phyloP scores from a whole-genome alignment of 2,888 invertebrate species.

The Monoplex corrugatus region DNA sequence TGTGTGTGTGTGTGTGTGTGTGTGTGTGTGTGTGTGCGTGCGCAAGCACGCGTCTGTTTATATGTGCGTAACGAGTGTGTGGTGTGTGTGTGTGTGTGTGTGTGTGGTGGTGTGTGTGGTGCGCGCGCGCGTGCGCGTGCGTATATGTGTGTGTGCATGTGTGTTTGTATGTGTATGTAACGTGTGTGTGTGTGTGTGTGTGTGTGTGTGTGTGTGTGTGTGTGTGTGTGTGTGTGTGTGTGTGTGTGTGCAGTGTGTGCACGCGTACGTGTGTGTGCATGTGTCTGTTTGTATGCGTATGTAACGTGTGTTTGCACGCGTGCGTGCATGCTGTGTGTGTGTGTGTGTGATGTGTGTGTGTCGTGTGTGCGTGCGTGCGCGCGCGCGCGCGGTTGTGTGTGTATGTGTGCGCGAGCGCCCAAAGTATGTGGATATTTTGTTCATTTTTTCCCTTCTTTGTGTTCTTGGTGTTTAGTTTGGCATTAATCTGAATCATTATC shows the following conservation, averaged over 20 bases:
- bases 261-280: neutral
- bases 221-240: neutral
- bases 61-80: neutral
- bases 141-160: neutral
- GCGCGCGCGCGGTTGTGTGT: too few relatives aligned
- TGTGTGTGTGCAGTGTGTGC: neutral
- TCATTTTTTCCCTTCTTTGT: too few relatives aligned
- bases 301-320: too few relatives aligned
- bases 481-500: too few relatives aligned
- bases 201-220: neutral
- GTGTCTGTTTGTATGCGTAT: neutral
- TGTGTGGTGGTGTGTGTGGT: neutral
- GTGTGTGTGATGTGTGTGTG: too few relatives aligned
- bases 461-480: too few relatives aligned
- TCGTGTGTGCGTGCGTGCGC: too few relatives aligned
- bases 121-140: neutral
- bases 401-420: too few relatives aligned
- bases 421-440: too few relatives aligned
- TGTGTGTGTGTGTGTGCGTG: neutral
- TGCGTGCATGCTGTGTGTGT: too few relatives aligned
- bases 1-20: neutral
- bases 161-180: neutral
- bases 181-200: neutral
- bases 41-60: neutral
- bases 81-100: neutral